Evolutionary conservation across 2,888 invertebrate species (phyloP).

Genomic region (Papilio demoleus): DNA sequence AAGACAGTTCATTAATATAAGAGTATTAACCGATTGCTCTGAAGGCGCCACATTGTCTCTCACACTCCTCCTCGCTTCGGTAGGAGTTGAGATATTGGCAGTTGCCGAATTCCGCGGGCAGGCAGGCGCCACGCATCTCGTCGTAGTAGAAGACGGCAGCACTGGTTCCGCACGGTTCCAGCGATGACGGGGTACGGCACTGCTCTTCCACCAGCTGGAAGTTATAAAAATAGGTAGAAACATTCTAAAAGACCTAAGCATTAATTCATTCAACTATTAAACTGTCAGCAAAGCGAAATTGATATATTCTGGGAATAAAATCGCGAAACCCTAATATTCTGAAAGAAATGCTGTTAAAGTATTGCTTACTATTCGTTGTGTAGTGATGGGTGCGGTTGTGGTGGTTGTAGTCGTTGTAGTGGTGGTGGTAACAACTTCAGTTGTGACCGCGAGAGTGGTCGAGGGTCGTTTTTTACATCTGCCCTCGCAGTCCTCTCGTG

Average conservation of each 20-base stretch:
- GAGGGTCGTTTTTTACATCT: slow-evolving; percentile 71
- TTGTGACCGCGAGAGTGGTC: slow-evolving; percentile 43
- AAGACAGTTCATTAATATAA: background rate
- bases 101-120: slow-evolving; percentile 81
- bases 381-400: slow-evolving; percentile 37
- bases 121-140: slow-evolving; percentile 78
- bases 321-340: background rate
- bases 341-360: background rate
- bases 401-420: slow-evolving; percentile 45
- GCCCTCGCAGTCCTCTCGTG: slow-evolving; percentile 82
- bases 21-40: slow-evolving; percentile 84
- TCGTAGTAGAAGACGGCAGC: slow-evolving; percentile 90
- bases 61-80: slow-evolving; percentile 89
- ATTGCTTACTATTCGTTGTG: slow-evolving; percentile 37
- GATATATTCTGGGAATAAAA: too few species aligned
- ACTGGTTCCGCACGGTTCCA: slow-evolving; percentile 87
- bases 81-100: slow-evolving; percentile 91
- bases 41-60: slow-evolving; percentile 89
- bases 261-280: too few species aligned
- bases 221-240: background rate
- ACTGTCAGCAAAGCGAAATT: too few species aligned
- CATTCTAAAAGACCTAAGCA: background rate
- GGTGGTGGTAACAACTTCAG: slow-evolving; percentile 25
- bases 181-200: slow-evolving; percentile 85
- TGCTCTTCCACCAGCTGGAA: slow-evolving; percentile 59